Evolutionary conservation across 2,888 invertebrate genomes (phyloP).

Genomic region (Mellilla xanthometata): DNA sequence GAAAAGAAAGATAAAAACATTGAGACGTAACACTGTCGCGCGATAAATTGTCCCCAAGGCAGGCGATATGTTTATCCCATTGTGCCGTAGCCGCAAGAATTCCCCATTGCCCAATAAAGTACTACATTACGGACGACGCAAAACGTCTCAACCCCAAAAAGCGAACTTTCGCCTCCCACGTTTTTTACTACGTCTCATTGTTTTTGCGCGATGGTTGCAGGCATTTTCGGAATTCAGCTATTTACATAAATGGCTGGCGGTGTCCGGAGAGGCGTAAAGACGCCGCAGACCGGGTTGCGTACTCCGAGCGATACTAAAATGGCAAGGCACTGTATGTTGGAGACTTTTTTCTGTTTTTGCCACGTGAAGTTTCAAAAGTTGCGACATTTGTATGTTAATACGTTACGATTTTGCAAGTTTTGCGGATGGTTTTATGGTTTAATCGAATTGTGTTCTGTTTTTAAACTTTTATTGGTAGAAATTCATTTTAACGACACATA

Average conservation of each 20-base stretch:
- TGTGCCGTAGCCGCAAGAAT: constrained; percentile 2
- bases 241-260: constrained; percentile 76
- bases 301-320: constrained; percentile 41
- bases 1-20: too few species aligned
- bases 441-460: constrained; percentile 7
- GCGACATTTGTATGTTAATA: constrained; percentile 44
- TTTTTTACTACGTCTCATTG: constrained; percentile 63
- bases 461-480: not conserved
- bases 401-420: constrained; percentile 29
- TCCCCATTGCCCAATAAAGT: constrained; percentile 33
- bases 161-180: constrained; percentile 67
- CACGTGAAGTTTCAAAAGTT: constrained; percentile 44
- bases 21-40: too few species aligned
- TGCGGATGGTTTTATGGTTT: constrained; percentile 26
- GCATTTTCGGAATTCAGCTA: constrained; percentile 76
- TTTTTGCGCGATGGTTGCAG: constrained; percentile 64
- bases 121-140: constrained; percentile 41
- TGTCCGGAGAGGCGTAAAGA: constrained; percentile 76
- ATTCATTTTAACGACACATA: too few species aligned
- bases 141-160: constrained; percentile 65
- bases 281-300: constrained; percentile 48
- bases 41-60: too few species aligned
- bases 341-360: constrained; percentile 51
- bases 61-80: too few species aligned
- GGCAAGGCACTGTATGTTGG: constrained; percentile 38